Evolutionary conservation across 2,113 vertebrate species (phyloP), one percentile per base, ranked within the genome.

Genomic region (Machaerirhynchus nigripectus): DNA sequence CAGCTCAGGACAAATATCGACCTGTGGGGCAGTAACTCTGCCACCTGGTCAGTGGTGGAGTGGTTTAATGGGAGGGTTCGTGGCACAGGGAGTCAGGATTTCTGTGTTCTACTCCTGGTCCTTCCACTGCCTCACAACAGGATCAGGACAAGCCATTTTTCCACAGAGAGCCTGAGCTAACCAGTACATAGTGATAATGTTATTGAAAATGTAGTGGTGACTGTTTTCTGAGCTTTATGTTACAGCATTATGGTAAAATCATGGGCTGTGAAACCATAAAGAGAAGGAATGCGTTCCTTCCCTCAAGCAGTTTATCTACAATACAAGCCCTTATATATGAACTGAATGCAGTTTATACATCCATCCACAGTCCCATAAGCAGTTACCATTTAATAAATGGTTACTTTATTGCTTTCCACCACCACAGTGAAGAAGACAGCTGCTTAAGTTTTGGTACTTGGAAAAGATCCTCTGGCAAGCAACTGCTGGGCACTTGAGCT

Each of bases 141-240:
- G 40, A 56, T 49, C 4, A 11, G 26, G 46, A 73, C 22, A 46
- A 69, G 67, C 35, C 46, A 26, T 42, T 90, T 87, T 88, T 33
- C 56, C 50, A 76, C 1, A 6, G 46, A 78, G 57, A 79, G 78
- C 37, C 57, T 67, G 63, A 15, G 23, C 64, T 84, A 75, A 71
- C 30, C 31, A 33, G 27, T 37, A 39, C 33, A 4, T 4, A 46
- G 68, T 33, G 53, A 39, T 49, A 76, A 60, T 13, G 6, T 46
- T 71, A 60, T 17, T 73, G 85, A 40, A 90, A 90, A 85, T 10
- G 42, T 12, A 65, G 82, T 46, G 63, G 53, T 56, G 76, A 65
- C 42, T 50, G 70, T 90, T 77, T 44, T 49, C 70, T 76, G 92
- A 83, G 75, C 85, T 75, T 93, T 88, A 80, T 83, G 85, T 73